Conservation (phyloP, 2,888 invertebrate species). For the Leucoma salicis region DNA sequence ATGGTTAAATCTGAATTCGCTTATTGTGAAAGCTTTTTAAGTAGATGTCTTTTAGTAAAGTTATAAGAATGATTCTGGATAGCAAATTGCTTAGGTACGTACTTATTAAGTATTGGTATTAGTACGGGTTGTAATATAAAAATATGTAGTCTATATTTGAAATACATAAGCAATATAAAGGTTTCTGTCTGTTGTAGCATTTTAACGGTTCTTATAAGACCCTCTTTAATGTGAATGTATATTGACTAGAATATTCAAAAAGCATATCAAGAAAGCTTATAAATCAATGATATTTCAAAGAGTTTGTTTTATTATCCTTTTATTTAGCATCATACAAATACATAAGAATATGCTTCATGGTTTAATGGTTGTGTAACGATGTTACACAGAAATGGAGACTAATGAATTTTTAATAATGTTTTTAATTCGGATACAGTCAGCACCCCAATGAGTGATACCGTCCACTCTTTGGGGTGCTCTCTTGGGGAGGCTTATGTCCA, state of each 20-base stretch:
- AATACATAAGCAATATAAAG: constrained; percentile 4
- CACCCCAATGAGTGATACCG: too few relatives aligned
- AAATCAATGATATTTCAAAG: constrained; percentile 1
- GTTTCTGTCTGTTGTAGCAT: constrained; percentile 5
- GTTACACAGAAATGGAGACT: too few relatives aligned
- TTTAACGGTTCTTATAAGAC: constrained; percentile 4
- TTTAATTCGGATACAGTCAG: too few relatives aligned
- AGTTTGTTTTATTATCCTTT: not conserved
- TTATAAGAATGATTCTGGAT: not conserved
- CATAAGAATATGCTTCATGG: too few relatives aligned
- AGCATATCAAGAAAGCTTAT: not conserved
- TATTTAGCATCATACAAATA: not conserved
- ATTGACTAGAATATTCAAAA: constrained; percentile 5
- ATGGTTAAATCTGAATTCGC: not conserved
- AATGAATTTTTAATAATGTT: too few relatives aligned
- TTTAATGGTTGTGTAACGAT: too few relatives aligned
- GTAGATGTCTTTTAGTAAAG: too few relatives aligned
- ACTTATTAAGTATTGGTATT: too few relatives aligned
- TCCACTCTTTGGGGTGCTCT: too few relatives aligned
- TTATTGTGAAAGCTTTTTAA: not conserved
- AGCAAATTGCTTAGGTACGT: not conserved
- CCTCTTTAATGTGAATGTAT: constrained; percentile 7
- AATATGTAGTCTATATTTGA: too few relatives aligned
- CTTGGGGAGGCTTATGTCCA: too few relatives aligned
- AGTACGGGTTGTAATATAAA: too few relatives aligned